Percentiles rank a stretch among this genome's conserved stretches.
Conservation (phyloP, 2,888 invertebrate genomes). For the Pinctada fucata region DNA sequence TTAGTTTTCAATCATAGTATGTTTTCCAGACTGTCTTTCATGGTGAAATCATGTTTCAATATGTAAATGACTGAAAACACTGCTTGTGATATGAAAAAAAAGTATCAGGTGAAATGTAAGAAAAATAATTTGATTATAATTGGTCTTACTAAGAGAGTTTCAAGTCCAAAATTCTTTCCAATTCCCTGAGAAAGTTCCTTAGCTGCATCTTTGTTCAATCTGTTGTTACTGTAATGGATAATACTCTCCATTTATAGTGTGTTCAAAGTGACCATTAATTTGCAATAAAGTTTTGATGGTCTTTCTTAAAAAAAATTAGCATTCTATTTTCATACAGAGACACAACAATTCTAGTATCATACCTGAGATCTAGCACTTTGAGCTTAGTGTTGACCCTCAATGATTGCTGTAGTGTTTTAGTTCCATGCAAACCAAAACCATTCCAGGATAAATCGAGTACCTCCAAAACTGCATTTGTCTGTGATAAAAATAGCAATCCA, state of each 20-base stretch:
- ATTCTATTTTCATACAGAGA: neutral
- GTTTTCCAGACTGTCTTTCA: too few relatives aligned
- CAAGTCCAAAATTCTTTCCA: slow-evolving; percentile 67
- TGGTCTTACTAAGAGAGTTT: slow-evolving; percentile 69
- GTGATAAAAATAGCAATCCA: slow-evolving; percentile 5
- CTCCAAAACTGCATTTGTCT: slow-evolving; percentile 68
- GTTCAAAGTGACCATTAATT: too few relatives aligned
- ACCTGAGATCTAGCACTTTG: slow-evolving; percentile 72
- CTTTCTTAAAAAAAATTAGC: too few relatives aligned
- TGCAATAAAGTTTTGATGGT: too few relatives aligned
- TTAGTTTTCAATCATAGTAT: too few relatives aligned
- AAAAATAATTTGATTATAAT: neutral
- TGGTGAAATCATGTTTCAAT: too few relatives aligned
- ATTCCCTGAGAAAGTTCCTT: slow-evolving; percentile 61
- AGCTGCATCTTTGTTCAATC: slow-evolving; percentile 64
- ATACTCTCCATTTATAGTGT: too few relatives aligned
- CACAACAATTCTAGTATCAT: slow-evolving; percentile 36
- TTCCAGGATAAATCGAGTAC: slow-evolving; percentile 74
- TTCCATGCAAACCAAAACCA: slow-evolving; percentile 66
- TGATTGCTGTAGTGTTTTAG: slow-evolving; percentile 59
- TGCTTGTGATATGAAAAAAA: too few relatives aligned
- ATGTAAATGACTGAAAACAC: too few relatives aligned
- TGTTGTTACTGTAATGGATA: slow-evolving; percentile 68
- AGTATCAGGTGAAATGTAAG: neutral
- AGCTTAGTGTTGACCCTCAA: slow-evolving; percentile 66